Conservation (phyloP, 2,797 vertebrate species). For the Sternotherus odoratus region DNA sequence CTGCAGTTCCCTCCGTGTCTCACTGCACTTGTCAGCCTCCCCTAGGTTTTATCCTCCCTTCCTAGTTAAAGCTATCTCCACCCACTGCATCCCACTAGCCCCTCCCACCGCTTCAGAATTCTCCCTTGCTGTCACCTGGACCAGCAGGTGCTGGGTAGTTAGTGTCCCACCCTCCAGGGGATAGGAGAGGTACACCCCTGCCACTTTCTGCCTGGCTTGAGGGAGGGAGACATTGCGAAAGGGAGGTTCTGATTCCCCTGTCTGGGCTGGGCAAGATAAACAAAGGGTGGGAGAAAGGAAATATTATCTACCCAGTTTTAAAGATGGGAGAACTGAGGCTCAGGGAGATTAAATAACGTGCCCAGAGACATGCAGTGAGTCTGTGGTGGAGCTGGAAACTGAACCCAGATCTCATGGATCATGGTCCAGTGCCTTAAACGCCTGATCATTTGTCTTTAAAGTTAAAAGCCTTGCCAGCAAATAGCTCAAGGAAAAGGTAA, state of each 20-base stretch:
- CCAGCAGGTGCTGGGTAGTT: neutral
- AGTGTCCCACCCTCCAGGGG: neutral
- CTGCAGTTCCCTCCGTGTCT: neutral
- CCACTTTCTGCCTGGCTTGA: neutral
- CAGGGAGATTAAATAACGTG: neutral
- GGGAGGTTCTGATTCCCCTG: neutral
- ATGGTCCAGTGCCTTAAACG: neutral
- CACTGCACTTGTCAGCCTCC: neutral
- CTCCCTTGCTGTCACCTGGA: neutral
- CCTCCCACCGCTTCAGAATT: neutral
- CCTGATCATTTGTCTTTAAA: neutral
- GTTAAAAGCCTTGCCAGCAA: neutral
- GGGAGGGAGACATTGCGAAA: neutral
- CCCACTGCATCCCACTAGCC: neutral
- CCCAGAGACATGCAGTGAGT: neutral
- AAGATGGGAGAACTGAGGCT: neutral
- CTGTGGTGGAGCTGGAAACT: neutral
- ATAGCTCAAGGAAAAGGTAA: conserved; percentile 7
- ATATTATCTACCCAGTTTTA: neutral
- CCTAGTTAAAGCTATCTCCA: neutral
- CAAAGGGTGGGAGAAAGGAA: neutral
- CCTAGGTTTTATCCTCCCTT: neutral
- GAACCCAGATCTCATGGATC: neutral
- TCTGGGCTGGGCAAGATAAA: neutral
- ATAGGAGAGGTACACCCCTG: neutral